Percentiles rank a stretch among this genome's conserved stretches.
Evolutionary conservation across 1,140 invertebrate species (phyloP).

Genomic region (Chelonus insularis): DNA sequence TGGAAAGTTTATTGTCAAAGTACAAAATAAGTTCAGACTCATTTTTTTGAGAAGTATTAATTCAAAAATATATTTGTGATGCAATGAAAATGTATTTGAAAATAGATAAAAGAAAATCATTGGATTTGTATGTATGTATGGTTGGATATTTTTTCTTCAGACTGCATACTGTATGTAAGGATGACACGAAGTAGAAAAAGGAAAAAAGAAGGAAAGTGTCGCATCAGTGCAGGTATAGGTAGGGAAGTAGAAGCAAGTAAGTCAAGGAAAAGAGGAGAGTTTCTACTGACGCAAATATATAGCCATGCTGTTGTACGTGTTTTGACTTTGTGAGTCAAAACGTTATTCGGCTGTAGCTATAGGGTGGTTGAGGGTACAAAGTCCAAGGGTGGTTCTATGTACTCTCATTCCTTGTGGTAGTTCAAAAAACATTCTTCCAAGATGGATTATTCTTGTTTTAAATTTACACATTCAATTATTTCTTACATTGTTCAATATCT

Average conservation of each 20-base stretch:
- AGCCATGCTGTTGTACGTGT: conserved; percentile 33
- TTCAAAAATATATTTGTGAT: too few relatives aligned
- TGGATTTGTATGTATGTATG: too few relatives aligned
- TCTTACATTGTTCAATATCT: not conserved
- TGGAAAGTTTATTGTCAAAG: too few relatives aligned
- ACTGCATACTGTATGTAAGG: conserved; percentile 18
- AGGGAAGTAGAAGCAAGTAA: conserved; percentile 16
- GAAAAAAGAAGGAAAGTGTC: conserved; percentile 12
- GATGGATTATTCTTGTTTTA: too few relatives aligned
- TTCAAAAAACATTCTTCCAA: too few relatives aligned
- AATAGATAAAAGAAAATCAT: too few relatives aligned
- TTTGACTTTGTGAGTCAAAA: conserved; percentile 32
- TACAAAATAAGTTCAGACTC: too few relatives aligned
- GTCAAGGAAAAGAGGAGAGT: not conserved
- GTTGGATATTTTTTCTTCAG: too few relatives aligned
- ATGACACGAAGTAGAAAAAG: conserved; percentile 5
- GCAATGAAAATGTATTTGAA: too few relatives aligned
- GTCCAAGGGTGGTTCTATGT: conserved; percentile 16
- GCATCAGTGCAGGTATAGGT: conserved; percentile 12
- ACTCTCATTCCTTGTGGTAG: conserved; percentile 13
- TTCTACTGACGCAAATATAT: conserved; percentile 25
- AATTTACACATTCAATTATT: not conserved
- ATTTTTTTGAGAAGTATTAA: too few relatives aligned
- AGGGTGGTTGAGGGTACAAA: conserved; percentile 11
- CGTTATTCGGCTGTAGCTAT: conserved; percentile 30